phyloP scores from a whole-genome alignment of 2,888 invertebrate genomes.

The Agrilus cyanescens region DNA sequence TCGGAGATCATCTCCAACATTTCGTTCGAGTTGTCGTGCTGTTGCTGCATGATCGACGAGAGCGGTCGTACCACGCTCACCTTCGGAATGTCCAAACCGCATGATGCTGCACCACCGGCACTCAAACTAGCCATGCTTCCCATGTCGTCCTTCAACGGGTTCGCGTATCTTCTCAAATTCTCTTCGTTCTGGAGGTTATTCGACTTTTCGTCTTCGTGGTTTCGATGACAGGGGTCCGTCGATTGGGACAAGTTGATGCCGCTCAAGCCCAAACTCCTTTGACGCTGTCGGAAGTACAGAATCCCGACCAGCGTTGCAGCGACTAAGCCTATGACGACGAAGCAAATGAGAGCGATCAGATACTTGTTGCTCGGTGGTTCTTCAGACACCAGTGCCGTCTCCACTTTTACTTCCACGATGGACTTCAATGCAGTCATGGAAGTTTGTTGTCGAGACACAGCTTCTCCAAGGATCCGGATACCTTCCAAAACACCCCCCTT shows the following conservation, averaged over 20 bases:
- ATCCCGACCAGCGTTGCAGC: slow-evolving; percentile 35
- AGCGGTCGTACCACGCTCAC: slow-evolving; percentile 35
- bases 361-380: slow-evolving; percentile 40
- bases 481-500: slow-evolving; percentile 42
- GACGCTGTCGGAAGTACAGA: slow-evolving; percentile 45
- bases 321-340: slow-evolving; percentile 32
- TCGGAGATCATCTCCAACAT: slow-evolving; percentile 51
- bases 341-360: slow-evolving; percentile 36
- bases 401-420: slow-evolving; percentile 65
- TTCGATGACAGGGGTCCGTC: slow-evolving; percentile 47
- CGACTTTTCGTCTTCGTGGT: slow-evolving; percentile 76
- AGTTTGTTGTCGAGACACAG: slow-evolving; percentile 50
- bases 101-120: slow-evolving; percentile 20
- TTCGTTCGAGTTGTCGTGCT: slow-evolving; percentile 41
- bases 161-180: slow-evolving; percentile 51
- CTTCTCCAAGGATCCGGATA: slow-evolving; percentile 48
- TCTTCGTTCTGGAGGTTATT: slow-evolving; percentile 88
- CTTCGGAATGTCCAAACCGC: slow-evolving; percentile 34
- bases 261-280: slow-evolving; percentile 39
- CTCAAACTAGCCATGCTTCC: slow-evolving; percentile 39
- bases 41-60: slow-evolving; percentile 30
- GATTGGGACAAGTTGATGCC: slow-evolving; percentile 43
- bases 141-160: slow-evolving; percentile 39
- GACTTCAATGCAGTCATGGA: slow-evolving; percentile 53
- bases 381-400: slow-evolving; percentile 52